These are phyloP conservation scores for Premnoplex brunnescens DNA, from an alignment of 2,797 vertebrate species.

Conservation along the genomic window DNA sequence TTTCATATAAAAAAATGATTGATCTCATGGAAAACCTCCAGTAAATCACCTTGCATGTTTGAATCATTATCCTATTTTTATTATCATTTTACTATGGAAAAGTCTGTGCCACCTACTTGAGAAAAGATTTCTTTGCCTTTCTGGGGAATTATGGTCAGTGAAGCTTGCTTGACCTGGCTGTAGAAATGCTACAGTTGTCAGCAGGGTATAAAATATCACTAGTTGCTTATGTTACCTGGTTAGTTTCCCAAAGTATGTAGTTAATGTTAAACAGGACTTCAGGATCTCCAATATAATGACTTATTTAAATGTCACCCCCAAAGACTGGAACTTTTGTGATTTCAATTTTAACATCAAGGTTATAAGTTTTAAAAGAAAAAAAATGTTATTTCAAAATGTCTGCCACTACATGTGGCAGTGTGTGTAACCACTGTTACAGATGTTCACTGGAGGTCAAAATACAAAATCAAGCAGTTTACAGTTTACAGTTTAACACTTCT, in stretches of 20 bases:
- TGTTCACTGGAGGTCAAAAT: neutral
- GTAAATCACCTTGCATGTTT: conserved; percentile 3
- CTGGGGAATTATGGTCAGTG: neutral
- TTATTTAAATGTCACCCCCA: neutral
- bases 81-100: conserved; percentile 17
- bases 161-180: neutral
- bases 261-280: neutral
- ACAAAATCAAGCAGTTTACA: neutral
- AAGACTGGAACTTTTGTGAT: neutral
- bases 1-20: conserved; percentile 3
- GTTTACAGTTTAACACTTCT: neutral
- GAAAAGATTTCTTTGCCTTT: neutral
- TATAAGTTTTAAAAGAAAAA: neutral
- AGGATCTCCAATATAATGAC: neutral
- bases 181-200: neutral
- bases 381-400: neutral
- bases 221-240: neutral
- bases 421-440: neutral
- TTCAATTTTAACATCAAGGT: neutral
- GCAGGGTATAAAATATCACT: neutral
- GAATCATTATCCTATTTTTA: neutral
- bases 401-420: fast-evolving
- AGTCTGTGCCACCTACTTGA: neutral
- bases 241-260: neutral
- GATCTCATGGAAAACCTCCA: conserved; percentile 14